phyloP scores from a whole-genome alignment of 2,113 vertebrate species.

The Epinephelus lanceolatus region DNA sequence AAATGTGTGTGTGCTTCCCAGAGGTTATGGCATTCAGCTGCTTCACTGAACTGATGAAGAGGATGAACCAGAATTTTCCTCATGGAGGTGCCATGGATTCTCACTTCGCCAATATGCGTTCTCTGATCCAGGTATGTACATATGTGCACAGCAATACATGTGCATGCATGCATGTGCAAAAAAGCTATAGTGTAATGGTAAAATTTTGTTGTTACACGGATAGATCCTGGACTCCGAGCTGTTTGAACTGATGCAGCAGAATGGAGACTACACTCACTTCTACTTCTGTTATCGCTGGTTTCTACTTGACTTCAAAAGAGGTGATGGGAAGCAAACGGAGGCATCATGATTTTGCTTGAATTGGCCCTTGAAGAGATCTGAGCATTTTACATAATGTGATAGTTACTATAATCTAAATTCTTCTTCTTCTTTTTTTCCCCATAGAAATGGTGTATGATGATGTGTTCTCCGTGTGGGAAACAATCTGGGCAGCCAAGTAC shows the following conservation, averaged over 20 bases:
- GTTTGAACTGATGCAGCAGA: slow-evolving; percentile 99
- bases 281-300: slow-evolving; percentile 99
- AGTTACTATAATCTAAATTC: not conserved
- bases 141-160: not conserved
- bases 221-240: slow-evolving; percentile 98
- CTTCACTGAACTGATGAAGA: slow-evolving; percentile 98
- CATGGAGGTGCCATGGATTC: slow-evolving; percentile 98
- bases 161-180: not conserved
- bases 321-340: slow-evolving; percentile 62
- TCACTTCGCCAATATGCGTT: slow-evolving; percentile 99
- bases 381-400: not conserved
- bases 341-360: not conserved
- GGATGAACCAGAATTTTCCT: slow-evolving; percentile 99
- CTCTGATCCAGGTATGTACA: slow-evolving; percentile 91
- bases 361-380: not conserved
- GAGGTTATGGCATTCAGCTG: slow-evolving; percentile 98
- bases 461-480: slow-evolving; percentile 96
- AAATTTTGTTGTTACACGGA: slow-evolving; percentile 6
- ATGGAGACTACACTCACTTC: slow-evolving; percentile 98
- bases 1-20: slow-evolving; percentile 60
- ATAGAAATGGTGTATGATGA: slow-evolving; percentile 97
- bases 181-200: not conserved
- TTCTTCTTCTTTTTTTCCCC: not conserved
- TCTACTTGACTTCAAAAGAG: slow-evolving; percentile 98
- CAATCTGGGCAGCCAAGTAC: slow-evolving; percentile 94